phyloP scores from a whole-genome alignment of 2,888 invertebrate species.

The Callinectes sapidus region DNA sequence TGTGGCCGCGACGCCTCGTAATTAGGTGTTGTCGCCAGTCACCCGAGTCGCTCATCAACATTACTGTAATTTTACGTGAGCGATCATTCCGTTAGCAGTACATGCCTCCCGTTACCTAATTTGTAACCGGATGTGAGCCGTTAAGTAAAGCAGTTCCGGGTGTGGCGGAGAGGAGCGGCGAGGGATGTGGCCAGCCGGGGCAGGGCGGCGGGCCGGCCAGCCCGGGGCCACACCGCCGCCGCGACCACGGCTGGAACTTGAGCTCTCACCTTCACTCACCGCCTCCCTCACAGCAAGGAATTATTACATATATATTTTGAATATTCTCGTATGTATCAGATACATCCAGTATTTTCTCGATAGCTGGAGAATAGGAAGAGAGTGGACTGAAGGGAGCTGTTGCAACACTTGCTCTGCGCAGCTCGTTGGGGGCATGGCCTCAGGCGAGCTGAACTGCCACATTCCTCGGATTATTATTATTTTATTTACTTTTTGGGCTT shows the following conservation, averaged over 20 bases:
- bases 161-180: slow-evolving; percentile 38
- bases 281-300: neutral
- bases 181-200: slow-evolving; percentile 19
- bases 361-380: neutral
- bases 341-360: neutral
- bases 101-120: slow-evolving; percentile 28
- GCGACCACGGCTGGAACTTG: slow-evolving; percentile 30
- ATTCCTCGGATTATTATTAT: slow-evolving; percentile 42
- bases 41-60: neutral
- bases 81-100: slow-evolving; percentile 22
- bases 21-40: neutral
- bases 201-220: slow-evolving; percentile 42
- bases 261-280: slow-evolving; percentile 25
- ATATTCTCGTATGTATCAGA: neutral
- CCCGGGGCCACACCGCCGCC: slow-evolving; percentile 30
- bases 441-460: slow-evolving; percentile 53
- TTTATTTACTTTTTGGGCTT: neutral
- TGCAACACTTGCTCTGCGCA: slow-evolving; percentile 63
- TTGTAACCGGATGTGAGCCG: slow-evolving; percentile 43
- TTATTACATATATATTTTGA: neutral
- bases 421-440: slow-evolving; percentile 59
- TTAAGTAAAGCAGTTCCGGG: slow-evolving; percentile 50
- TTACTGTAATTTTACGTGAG: neutral
- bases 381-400: slow-evolving; percentile 15
- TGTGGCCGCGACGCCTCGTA: slow-evolving; percentile 6